Evolutionary conservation across 2,797 vertebrate genomes (phyloP).

Genomic region (Tangara arthus): DNA sequence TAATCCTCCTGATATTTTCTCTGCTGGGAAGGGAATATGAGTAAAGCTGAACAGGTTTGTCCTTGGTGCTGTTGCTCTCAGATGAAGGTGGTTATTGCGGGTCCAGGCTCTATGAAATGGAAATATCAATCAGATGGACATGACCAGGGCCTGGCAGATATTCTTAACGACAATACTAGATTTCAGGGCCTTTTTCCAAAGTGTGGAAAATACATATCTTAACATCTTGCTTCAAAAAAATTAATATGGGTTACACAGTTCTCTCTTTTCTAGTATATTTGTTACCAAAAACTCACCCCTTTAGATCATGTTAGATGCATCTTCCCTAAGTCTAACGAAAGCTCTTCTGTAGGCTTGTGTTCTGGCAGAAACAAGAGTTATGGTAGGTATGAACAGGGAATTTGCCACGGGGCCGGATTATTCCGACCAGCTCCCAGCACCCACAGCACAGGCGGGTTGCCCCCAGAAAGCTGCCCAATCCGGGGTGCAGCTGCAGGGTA

Average conservation of each 20-base stretch:
- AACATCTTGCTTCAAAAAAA: neutral
- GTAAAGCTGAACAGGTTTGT: neutral
- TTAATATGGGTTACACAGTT: neutral
- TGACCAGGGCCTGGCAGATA: neutral
- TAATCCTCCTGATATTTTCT: neutral
- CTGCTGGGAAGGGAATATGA: neutral
- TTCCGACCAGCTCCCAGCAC: no score
- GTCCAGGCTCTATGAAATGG: neutral
- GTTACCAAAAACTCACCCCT: neutral
- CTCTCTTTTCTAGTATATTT: neutral
- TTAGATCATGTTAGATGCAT: neutral
- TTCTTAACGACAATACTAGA: neutral
- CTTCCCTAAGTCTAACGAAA: neutral
- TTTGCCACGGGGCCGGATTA: no score
- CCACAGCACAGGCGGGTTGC: no score
- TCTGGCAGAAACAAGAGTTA: neutral
- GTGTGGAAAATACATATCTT: neutral
- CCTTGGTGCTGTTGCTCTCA: neutral
- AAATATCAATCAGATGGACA: neutral
- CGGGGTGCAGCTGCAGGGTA: no score
- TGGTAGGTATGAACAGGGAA: neutral
- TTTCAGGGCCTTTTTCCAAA: neutral
- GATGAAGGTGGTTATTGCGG: neutral
- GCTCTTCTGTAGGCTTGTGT: neutral
- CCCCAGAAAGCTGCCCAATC: no score